These are phyloP conservation scores for Xiphydria camelus DNA, from an alignment of 2,888 invertebrate species.

Conservation along the genomic window DNA sequence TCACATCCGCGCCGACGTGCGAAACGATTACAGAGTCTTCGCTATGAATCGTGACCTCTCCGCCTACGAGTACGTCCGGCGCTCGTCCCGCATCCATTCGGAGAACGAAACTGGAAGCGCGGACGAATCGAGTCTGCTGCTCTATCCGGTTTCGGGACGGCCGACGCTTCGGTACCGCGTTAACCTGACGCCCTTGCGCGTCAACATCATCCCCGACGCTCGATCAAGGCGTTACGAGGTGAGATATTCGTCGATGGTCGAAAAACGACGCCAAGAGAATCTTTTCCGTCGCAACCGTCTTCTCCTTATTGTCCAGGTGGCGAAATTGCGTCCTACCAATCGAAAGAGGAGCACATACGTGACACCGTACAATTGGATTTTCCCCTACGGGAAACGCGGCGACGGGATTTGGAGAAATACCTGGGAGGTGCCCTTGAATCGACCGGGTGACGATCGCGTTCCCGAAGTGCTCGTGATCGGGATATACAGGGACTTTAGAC, in stretches of 20 bases:
- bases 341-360: constrained; percentile 38
- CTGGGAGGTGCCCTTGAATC: constrained; percentile 24
- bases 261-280: neutral
- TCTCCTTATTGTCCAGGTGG: constrained; percentile 14
- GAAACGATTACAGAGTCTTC: constrained; percentile 38
- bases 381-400: constrained; percentile 40
- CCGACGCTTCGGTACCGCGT: constrained; percentile 27
- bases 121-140: constrained; percentile 25
- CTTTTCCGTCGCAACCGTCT: neutral
- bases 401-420: constrained; percentile 26
- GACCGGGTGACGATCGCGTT: constrained; percentile 2
- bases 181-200: constrained; percentile 25
- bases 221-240: no score
- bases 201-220: no score
- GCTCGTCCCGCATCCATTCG: constrained; percentile 24
- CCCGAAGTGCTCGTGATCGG: constrained; percentile 29
- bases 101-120: constrained; percentile 21
- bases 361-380: constrained; percentile 41
- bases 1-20: no score
- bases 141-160: constrained; percentile 23
- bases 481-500: constrained; percentile 31
- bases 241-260: neutral
- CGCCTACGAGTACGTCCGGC: constrained; percentile 44
- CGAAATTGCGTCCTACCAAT: constrained; percentile 21
- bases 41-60: constrained; percentile 40